Evolutionary conservation across 2,888 invertebrate species (phyloP).

Genomic region (Agrotis ipsilon): DNA sequence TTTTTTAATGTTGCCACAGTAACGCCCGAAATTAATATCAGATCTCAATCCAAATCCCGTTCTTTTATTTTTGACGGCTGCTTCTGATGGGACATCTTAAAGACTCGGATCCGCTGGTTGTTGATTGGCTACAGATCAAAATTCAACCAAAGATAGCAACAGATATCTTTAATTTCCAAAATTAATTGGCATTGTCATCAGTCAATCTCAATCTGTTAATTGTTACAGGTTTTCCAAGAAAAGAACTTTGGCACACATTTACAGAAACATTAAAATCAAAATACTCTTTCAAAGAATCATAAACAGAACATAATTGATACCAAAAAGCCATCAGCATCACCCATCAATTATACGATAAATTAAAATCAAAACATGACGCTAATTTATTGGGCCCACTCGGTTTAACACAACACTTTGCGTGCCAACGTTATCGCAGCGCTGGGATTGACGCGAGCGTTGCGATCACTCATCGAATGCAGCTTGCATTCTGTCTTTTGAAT

Average conservation of each 20-base stretch:
- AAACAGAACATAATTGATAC: slow-evolving; percentile 28
- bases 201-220: not conserved
- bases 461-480: slow-evolving; percentile 64
- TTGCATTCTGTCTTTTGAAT: slow-evolving; percentile 55
- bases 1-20: too few relatives aligned
- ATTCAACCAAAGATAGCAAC: too few relatives aligned
- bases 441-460: slow-evolving; percentile 58
- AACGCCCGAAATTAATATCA: too few relatives aligned
- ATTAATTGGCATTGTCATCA: not conserved
- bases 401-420: slow-evolving; percentile 53
- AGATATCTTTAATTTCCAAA: too few relatives aligned
- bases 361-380: slow-evolving; percentile 54
- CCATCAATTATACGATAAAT: slow-evolving; percentile 56
- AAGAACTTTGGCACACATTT: not conserved
- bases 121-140: too few relatives aligned
- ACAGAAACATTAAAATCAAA: slow-evolving; percentile 13
- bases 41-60: too few relatives aligned
- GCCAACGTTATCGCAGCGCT: slow-evolving; percentile 50
- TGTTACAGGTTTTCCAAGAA: not conserved
- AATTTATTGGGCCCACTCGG: slow-evolving; percentile 54
- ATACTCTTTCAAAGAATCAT: slow-evolving; percentile 16
- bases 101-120: too few relatives aligned
- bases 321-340: slow-evolving; percentile 30
- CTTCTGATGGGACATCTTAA: too few relatives aligned
- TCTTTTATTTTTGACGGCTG: too few relatives aligned